Base-by-base conservation (phyloP, 2,888 invertebrate genomes). In the Sympetrum striolatum region DNA sequence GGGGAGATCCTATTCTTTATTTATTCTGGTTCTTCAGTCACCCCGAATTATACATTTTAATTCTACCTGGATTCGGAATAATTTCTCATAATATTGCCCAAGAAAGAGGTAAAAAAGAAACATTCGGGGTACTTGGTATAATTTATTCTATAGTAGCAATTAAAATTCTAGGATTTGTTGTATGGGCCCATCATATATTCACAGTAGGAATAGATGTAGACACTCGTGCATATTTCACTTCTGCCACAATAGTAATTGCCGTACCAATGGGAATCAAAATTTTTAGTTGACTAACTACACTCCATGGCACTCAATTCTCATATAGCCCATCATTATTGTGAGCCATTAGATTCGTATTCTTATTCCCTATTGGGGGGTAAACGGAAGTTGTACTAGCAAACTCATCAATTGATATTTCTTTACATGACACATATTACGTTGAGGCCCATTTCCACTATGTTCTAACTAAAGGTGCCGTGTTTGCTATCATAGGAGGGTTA, bases 131-230 rank as follows among this genome's bases (percentile, higher is more conserved):
- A 2, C 92, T 97, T 94, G 96, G 96, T 18, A 97, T 97, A 96
- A 96, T 97, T 95, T 97, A 97, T 94, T 97, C 97, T 25, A 97
- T 97, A 95, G 92, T 96, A 94, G 95, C 96, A 91, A 98, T 97
- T 96, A 97, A 97, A 25, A 93, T 97, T 93, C 94, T 97, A 95
- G 97, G 97, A 92, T 98, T n/a, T n/a, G n/a, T n/a, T n/a, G n/a
- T n/a, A n/a, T n/a, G n/a, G n/a, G n/a, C n/a, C n/a, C n/a, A n/a
- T 97, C 97, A 97, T 93, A 97, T 97, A 95, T 98, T 97, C 94
- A 97, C 97, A 2, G 96, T 97, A 64, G 97, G 97, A n/a, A 96
- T 97, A 95, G 97, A 97, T 94, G 96, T 97, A 91, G 97, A 97
- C 94, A n/a, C n/a, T n/a, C n/a, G n/a, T n/a, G n/a, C n/a, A n/a